Evolutionary conservation across 2,113 vertebrate genomes (phyloP).

Genomic region (Salvelinus alpinus): DNA sequence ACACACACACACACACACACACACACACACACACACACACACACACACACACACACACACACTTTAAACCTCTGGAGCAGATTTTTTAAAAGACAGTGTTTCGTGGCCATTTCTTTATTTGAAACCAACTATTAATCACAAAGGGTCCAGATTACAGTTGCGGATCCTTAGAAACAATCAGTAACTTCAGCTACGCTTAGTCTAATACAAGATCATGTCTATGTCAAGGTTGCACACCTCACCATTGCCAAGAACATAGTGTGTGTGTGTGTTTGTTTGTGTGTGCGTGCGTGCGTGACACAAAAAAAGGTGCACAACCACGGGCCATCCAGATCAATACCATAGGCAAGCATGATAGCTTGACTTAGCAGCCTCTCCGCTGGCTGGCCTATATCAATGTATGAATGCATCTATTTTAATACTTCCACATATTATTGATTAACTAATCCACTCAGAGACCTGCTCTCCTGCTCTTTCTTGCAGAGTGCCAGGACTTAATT

Average conservation of each 20-base stretch:
- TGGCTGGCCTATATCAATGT: constrained; percentile 35
- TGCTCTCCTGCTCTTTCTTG: constrained; percentile 50
- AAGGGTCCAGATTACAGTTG: too few species aligned
- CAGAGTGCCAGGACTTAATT: constrained; percentile 69
- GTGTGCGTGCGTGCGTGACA: too few species aligned
- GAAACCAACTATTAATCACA: too few species aligned
- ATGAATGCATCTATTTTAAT: constrained; percentile 60
- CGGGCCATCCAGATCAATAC: constrained; percentile 33
- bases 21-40: background rate
- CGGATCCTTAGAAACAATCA: too few species aligned
- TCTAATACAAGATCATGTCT: too few species aligned
- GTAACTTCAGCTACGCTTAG: too few species aligned
- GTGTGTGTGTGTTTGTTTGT: background rate
- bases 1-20: background rate
- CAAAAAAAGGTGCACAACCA: constrained; percentile 18
- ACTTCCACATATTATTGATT: constrained; percentile 69
- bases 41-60: background rate
- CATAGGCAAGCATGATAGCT: constrained; percentile 20
- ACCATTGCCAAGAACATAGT: constrained; percentile 7
- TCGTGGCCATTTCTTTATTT: too few species aligned
- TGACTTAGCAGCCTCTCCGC: background rate
- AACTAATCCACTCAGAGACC: constrained; percentile 61
- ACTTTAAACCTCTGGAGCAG: background rate
- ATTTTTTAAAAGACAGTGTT: too few species aligned
- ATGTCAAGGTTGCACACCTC: background rate